phyloP scores from a whole-genome alignment of 2,888 invertebrate genomes.

The Octonoba sinensis region DNA sequence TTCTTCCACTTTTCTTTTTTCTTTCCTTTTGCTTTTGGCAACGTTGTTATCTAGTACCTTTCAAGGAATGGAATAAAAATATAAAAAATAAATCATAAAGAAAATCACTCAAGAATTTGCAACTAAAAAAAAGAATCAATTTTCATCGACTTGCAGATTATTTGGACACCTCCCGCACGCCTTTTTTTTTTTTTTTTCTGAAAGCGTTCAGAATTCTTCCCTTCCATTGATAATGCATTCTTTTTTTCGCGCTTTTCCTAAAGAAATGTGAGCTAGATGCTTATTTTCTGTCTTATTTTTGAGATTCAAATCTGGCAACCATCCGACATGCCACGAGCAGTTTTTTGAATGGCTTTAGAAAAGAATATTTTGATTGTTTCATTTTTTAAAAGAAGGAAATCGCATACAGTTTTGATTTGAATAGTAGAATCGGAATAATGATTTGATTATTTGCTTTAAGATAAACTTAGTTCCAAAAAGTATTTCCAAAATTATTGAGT shows the following conservation, averaged over 20 bases:
- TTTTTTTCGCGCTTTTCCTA: slow-evolving; percentile 6
- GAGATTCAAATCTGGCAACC: slow-evolving; percentile 21
- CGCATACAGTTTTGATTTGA: too few species aligned
- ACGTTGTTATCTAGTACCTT: too few species aligned
- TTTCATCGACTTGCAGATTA: slow-evolving; percentile 56
- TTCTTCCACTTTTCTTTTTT: slow-evolving; percentile 3
- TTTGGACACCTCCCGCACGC: slow-evolving; percentile 42
- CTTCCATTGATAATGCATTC: slow-evolving; percentile 18
- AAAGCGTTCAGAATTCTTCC: slow-evolving; percentile 34
- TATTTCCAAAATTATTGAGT: too few species aligned
- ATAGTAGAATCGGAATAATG: too few species aligned
- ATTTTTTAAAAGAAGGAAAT: too few species aligned
- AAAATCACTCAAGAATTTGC: slow-evolving; percentile 32
- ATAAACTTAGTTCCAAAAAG: too few species aligned
- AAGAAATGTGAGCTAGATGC: slow-evolving; percentile 31
- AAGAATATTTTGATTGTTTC: too few species aligned
- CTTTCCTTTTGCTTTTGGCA: background rate
- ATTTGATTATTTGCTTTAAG: too few species aligned
- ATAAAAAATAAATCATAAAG: slow-evolving; percentile 3
- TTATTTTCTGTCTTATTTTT: slow-evolving; percentile 29
- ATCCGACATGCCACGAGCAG: slow-evolving; percentile 14
- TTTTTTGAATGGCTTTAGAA: too few species aligned
- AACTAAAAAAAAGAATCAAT: slow-evolving; percentile 44
- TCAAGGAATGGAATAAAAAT: background rate
- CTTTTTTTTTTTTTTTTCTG: slow-evolving; percentile 6